Evolutionary conservation across 2,888 invertebrate species (phyloP), one percentile per base, ranked within the genome.

Genomic region (Apotomis turbidana): DNA sequence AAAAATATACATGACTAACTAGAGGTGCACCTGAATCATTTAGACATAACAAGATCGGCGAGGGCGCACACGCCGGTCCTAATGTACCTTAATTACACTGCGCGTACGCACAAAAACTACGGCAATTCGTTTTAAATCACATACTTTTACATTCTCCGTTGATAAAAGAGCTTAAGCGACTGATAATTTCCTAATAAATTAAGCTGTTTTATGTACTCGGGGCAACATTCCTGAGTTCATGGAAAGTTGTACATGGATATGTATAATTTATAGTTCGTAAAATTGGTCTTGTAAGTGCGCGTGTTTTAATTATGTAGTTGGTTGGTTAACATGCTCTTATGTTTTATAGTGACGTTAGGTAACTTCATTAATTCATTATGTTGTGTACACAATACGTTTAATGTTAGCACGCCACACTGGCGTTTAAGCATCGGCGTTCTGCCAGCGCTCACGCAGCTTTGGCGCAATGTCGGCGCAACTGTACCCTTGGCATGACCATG

Each of bases 221-320:
- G 52, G 13, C 13, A 64, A 13, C 63, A 54, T 64, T 54, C 63
- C 41, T 9, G 13, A 44, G 15, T 54, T 36, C 54, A 54, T 9
- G 13, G 41, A 41, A 64, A 64, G 15, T 44, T 64, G 52, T 49
- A 49, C 49, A 6, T 49, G 49, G 60, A 9, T 44, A 13, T 44
- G 58, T 3, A 46, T 62, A 0, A 62, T 4, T 62, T n/a, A 41
- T n/a, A 41, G 13, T 13, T 59, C 49, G 49, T 61, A n/a, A 60
- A 44, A 60, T 46, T 41, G 41, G 41, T 41, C 41, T 41, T 6
- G 41, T 41, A 4, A 3, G 0, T 4, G 41, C 41, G 41, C 41
- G 41, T 15, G 60, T 49, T 46, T n/a, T 27, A 5, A 44, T 49
- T 59, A 13, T 5, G 59, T 10, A 8, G 9, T n/a, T 59, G 41